Evolutionary conservation across 2,113 vertebrate species (phyloP).

Genomic region (Scalopus aquaticus): DNA sequence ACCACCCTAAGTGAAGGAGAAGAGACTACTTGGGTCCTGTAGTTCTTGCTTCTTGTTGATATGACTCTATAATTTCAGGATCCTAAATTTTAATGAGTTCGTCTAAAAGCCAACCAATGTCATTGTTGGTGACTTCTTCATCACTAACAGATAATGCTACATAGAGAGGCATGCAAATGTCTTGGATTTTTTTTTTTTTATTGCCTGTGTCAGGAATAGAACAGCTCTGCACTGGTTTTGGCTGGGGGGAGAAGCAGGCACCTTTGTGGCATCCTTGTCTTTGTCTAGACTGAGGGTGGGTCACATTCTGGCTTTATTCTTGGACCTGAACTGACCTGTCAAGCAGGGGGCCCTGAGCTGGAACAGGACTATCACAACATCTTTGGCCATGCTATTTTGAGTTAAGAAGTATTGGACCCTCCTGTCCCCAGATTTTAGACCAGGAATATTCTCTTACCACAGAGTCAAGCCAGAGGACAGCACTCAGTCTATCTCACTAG

Average conservation of each 20-base stretch:
- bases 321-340: neutral
- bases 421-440: neutral
- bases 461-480: neutral
- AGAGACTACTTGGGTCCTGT: neutral
- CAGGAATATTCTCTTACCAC: neutral
- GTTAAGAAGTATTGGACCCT: neutral
- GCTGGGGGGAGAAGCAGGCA: neutral
- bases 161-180: neutral
- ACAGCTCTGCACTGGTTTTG: neutral
- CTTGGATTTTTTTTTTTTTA: neutral
- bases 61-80: neutral
- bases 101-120: neutral
- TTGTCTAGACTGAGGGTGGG: neutral
- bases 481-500: neutral
- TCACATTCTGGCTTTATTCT: conserved; percentile 13
- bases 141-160: neutral
- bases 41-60: neutral
- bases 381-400: neutral
- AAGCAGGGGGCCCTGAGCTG: neutral
- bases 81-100: no score
- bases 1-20: neutral
- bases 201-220: neutral
- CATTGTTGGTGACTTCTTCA: neutral
- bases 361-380: neutral
- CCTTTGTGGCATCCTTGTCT: neutral